Percentiles rank a stretch among this genome's conserved stretches.
Evolutionary conservation across 2,113 vertebrate genomes (phyloP).

Genomic region (Sorex fumeus): DNA sequence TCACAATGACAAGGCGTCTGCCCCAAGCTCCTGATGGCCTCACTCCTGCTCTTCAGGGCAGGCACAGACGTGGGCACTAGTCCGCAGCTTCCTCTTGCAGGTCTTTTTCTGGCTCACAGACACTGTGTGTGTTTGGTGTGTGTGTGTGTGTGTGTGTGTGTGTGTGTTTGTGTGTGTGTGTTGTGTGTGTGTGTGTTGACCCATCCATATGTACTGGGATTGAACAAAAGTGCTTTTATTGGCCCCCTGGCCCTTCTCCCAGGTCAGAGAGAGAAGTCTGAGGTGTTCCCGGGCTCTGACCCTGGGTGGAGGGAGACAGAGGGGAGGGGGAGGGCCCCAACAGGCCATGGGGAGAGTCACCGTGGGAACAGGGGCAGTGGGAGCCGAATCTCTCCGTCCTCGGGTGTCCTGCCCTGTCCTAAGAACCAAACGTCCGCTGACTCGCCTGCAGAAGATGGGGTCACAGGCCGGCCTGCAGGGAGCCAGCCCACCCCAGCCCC

Average conservation of each 20-base stretch:
- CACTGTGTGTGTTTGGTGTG: not conserved
- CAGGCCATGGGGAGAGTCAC: not conserved
- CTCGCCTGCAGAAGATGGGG: not conserved
- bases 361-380: not conserved
- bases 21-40: not conserved
- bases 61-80: not conserved
- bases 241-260: conserved; percentile 33
- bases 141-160: no score
- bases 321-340: not conserved
- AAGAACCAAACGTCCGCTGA: not conserved
- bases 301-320: not conserved
- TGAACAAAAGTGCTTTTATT: conserved; percentile 69
- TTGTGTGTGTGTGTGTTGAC: no score
- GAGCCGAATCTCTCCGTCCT: not conserved
- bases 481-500: no score
- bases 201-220: not conserved
- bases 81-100: not conserved
- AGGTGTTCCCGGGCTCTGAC: conserved; percentile 17
- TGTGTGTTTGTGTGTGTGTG: no score
- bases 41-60: not conserved
- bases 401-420: not conserved
- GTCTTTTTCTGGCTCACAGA: not conserved
- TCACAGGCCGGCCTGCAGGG: no score
- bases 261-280: conserved; percentile 10
- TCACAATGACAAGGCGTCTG: not conserved